phyloP scores from a whole-genome alignment of 2,113 vertebrate genomes.

The Thryonomys swinderianus region DNA sequence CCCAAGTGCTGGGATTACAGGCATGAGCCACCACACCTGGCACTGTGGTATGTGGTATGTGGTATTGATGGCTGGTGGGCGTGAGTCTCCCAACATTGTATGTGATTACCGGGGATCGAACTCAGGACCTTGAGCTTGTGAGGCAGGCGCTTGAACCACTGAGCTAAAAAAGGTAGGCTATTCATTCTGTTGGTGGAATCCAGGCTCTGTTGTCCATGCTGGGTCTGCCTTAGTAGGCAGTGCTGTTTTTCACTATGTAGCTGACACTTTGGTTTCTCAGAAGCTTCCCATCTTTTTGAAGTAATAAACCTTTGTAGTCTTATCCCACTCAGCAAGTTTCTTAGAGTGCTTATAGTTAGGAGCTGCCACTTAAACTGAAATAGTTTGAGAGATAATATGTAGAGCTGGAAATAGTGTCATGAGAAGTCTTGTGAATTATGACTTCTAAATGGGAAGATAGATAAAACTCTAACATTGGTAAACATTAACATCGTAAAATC shows the following conservation, averaged over 20 bases:
- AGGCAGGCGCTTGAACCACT: no score
- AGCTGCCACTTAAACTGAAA: constrained; percentile 46
- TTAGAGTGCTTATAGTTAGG: not conserved
- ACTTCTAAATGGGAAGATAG: constrained; percentile 28
- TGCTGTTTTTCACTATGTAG: not conserved
- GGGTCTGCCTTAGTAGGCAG: not conserved
- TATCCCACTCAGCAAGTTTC: not conserved
- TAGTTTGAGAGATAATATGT: constrained; percentile 47
- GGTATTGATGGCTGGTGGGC: no score
- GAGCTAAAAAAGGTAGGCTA: not conserved
- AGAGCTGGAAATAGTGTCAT: not conserved
- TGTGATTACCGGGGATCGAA: no score
- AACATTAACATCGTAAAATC: constrained; percentile 54
- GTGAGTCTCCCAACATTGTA: no score
- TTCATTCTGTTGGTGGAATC: not conserved
- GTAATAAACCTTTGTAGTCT: constrained; percentile 35
- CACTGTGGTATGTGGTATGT: no score
- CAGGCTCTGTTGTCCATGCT: not conserved
- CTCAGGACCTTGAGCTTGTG: no score
- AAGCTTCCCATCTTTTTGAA: constrained; percentile 32
- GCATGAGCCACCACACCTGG: no score
- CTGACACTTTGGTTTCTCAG: constrained; percentile 6
- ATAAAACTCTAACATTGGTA: constrained; percentile 57
- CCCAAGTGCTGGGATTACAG: no score
- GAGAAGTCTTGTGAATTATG: constrained; percentile 52